phyloP scores from a whole-genome alignment of 2,113 vertebrate genomes.

The Oncorhynchus kisutch region DNA sequence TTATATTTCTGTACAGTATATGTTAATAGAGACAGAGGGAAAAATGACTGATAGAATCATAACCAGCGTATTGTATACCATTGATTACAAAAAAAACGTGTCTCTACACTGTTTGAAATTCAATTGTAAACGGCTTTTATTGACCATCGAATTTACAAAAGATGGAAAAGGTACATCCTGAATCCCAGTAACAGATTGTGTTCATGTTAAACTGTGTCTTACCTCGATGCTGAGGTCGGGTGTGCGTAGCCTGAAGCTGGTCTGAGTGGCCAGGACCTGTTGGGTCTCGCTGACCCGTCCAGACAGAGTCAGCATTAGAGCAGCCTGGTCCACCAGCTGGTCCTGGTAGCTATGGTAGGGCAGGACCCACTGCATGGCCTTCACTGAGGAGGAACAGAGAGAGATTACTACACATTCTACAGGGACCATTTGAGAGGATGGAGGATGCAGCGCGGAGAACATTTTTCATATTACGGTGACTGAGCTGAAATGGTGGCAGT shows the following conservation, averaged over 20 bases:
- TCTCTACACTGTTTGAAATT: background rate
- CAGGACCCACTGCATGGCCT: constrained; percentile 77
- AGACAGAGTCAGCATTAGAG: constrained; percentile 83
- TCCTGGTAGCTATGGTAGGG: constrained; percentile 79
- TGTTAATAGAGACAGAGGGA: background rate
- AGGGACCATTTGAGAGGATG: background rate
- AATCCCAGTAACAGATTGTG: background rate
- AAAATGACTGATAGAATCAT: background rate
- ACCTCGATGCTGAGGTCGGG: constrained; percentile 77
- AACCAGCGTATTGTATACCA: no score
- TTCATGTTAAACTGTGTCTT: background rate
- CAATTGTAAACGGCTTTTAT: no score
- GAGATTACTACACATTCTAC: background rate
- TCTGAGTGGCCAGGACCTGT: constrained; percentile 84
- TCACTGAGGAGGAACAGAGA: constrained; percentile 62
- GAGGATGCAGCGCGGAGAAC: no score
- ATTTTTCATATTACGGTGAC: no score
- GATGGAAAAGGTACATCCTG: no score
- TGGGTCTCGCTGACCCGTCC: constrained; percentile 80
- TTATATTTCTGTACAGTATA: background rate
- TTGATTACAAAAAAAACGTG: no score
- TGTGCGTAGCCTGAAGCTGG: constrained; percentile 80
- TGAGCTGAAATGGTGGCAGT: no score
- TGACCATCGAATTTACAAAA: no score
- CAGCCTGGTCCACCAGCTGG: constrained; percentile 83